A percentile compares a stretch with the other conserved stretches of the same genome.
Conservation (phyloP, 2,888 invertebrate genomes). For the Hydropsyche betteni region DNA sequence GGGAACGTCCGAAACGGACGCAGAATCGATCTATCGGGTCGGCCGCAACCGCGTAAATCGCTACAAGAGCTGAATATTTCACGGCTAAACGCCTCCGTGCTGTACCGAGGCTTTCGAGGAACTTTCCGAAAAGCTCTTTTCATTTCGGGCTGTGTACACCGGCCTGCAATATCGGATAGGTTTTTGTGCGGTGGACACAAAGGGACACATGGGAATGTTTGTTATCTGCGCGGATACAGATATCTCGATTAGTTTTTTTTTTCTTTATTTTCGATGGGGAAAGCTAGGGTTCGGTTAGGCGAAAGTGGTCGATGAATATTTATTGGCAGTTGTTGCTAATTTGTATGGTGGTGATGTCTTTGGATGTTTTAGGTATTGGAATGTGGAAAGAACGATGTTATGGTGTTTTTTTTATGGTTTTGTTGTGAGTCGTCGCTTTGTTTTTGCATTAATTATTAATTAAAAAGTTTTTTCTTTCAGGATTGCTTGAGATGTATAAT, state of each 20-base stretch:
- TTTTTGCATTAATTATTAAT: too few species aligned
- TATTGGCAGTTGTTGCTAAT: background rate
- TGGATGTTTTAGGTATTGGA: too few species aligned
- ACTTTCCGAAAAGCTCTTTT: background rate
- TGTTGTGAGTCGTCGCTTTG: too few species aligned
- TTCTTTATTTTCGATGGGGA: background rate
- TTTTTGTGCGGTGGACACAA: background rate
- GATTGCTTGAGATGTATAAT: too few species aligned
- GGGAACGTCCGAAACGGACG: slow-evolving; percentile 10
- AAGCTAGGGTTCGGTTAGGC: background rate
- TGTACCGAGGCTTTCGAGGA: background rate
- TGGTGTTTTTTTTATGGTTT: too few species aligned
- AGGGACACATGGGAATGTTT: slow-evolving; percentile 14
- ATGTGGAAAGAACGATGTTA: too few species aligned
- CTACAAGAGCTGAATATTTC: slow-evolving; percentile 26
- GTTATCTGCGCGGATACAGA: background rate
- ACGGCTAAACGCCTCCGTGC: background rate
- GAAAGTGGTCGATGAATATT: slow-evolving; percentile 21
- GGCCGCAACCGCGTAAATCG: slow-evolving; percentile 27
- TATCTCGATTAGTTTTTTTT: background rate
- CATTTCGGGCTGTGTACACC: background rate
- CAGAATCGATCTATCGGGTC: slow-evolving; percentile 14
- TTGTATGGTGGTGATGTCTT: background rate
- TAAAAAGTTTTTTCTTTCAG: too few species aligned
- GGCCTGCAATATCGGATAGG: background rate